Evolutionary conservation across 2,797 vertebrate species (phyloP).

Genomic region (Acanthis flammea): DNA sequence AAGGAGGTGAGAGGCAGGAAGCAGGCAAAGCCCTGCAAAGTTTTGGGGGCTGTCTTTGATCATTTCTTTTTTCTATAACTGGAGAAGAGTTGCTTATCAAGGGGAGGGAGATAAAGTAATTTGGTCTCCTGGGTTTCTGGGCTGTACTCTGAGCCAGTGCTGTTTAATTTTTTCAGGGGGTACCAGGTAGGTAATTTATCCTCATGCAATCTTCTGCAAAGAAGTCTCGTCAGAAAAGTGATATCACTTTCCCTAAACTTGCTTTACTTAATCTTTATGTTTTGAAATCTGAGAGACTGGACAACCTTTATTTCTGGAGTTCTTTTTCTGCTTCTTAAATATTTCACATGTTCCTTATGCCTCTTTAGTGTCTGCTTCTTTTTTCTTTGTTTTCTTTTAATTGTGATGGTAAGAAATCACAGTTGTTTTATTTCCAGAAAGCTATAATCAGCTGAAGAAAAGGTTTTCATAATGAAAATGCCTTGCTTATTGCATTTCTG

Average conservation of each 20-base stretch:
- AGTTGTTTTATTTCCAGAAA: background rate
- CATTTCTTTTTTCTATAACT: background rate
- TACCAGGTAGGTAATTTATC: background rate
- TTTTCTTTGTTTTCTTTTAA: background rate
- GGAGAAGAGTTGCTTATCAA: background rate
- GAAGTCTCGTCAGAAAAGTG: background rate
- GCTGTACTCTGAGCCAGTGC: background rate
- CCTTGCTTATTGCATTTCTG: background rate
- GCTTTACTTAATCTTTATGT: background rate
- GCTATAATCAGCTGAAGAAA: background rate
- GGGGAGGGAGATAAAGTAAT: background rate
- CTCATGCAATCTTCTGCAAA: background rate
- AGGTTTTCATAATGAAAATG: slow-evolving; percentile 18
- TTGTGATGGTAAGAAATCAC: background rate
- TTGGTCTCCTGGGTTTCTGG: background rate
- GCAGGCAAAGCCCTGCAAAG: background rate
- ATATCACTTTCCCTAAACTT: background rate
- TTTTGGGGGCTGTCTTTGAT: background rate
- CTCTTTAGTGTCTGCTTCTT: background rate
- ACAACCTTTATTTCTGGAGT: background rate
- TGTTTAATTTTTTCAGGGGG: background rate
- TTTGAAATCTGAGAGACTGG: background rate
- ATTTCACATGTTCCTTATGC: background rate
- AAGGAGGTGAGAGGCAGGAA: background rate
- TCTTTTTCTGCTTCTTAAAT: background rate